Conservation (phyloP, 2,797 vertebrate species). For the Paramormyrops hopkinsi region DNA sequence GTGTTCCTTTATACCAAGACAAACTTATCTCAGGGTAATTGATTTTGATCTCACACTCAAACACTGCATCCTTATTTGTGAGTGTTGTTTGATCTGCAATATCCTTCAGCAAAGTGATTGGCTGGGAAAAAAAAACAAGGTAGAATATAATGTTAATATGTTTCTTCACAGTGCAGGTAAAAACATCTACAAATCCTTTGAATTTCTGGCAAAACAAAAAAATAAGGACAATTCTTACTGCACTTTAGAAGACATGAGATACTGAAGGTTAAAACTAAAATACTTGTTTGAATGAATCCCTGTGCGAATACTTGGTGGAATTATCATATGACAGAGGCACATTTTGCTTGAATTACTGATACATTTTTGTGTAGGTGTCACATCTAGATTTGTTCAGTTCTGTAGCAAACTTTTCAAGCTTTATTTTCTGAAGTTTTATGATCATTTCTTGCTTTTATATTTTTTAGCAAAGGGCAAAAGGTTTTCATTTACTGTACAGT, state of each 20-base stretch:
- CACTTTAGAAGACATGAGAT: neutral
- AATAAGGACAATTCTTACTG: neutral
- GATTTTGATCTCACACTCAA: slow-evolving; percentile 94
- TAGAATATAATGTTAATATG: neutral
- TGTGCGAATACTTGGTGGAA: neutral
- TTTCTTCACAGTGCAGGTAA: neutral
- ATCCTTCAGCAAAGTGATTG: slow-evolving; percentile 83
- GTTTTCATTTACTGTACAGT: neutral
- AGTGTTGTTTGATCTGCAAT: slow-evolving; percentile 79
- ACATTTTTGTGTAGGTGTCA: neutral
- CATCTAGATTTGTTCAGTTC: neutral
- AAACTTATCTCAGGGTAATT: slow-evolving; percentile 97
- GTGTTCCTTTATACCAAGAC: slow-evolving; percentile 97
- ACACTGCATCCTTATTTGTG: slow-evolving; percentile 73
- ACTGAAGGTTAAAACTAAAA: neutral
- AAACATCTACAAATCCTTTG: neutral
- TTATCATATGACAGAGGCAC: neutral
- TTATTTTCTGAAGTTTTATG: neutral
- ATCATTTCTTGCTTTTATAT: neutral
- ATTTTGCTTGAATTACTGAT: neutral
- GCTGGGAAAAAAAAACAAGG: slow-evolving; percentile 59
- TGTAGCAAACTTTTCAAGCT: neutral
- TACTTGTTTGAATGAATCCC: neutral
- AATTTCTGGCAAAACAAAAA: neutral
- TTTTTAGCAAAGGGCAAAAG: neutral